These are phyloP conservation scores for Clarias pachynema DNA, from an alignment of 2,797 vertebrate genomes.

Conservation along the genomic window DNA sequence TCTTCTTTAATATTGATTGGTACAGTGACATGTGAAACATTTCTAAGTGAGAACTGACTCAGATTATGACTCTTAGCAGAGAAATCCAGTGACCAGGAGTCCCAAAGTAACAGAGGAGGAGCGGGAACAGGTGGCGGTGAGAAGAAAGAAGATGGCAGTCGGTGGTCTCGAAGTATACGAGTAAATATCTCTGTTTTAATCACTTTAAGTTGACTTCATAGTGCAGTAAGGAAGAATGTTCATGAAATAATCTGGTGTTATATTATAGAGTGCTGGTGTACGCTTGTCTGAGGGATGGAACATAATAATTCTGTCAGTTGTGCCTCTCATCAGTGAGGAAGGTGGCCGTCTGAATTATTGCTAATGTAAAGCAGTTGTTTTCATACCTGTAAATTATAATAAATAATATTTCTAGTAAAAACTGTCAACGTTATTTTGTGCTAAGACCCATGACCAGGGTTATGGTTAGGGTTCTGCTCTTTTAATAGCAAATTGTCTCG, in stretches of 20 bases:
- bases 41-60: background rate
- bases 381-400: too few species aligned
- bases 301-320: background rate
- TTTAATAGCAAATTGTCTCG: background rate
- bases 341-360: background rate
- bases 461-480: background rate
- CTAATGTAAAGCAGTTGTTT: background rate
- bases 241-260: too few species aligned
- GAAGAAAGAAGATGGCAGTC: slow-evolving; percentile 64
- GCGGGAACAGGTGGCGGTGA: slow-evolving; percentile 55
- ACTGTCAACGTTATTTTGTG: background rate
- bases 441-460: background rate
- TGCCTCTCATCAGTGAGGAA: background rate
- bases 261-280: background rate
- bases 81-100: slow-evolving; percentile 62
- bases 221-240: background rate
- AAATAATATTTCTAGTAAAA: background rate
- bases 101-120: slow-evolving; percentile 48
- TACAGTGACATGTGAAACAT: background rate
- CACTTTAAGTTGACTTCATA: background rate
- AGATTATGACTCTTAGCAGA: slow-evolving; percentile 52
- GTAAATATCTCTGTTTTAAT: slow-evolving; percentile 56
- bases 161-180: slow-evolving; percentile 78
- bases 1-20: background rate
- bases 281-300: background rate